These are phyloP conservation scores for Calliopum simillimum DNA, from an alignment of 2,888 invertebrate genomes.

Conservation along the genomic window DNA sequence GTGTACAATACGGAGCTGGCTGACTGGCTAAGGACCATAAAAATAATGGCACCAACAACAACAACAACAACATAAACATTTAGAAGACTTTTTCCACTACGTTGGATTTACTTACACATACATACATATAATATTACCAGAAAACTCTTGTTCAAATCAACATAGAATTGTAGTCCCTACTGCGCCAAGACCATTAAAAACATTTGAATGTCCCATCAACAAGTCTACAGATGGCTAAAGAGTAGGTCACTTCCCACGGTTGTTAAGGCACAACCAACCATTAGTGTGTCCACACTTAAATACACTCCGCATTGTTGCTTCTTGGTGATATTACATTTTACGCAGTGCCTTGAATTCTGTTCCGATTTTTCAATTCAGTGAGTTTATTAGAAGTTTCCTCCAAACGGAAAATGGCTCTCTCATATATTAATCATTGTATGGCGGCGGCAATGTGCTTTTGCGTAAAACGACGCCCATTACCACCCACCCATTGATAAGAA, in stretches of 20 bases:
- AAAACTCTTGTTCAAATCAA: neutral
- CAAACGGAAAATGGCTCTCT: no score
- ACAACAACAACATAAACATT: neutral
- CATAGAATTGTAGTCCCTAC: neutral
- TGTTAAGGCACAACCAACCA: no score
- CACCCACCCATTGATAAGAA: no score
- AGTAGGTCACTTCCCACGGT: neutral
- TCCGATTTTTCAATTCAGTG: conserved; percentile 5
- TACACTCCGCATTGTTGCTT: no score
- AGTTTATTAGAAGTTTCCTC: neutral
- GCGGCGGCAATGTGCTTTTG: no score
- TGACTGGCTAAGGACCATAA: neutral
- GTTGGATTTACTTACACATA: no score
- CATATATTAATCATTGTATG: no score
- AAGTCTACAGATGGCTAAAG: conserved; percentile 8
- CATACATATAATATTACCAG: neutral
- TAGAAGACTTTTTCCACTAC: no score
- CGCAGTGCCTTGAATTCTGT: neutral
- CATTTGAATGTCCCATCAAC: conserved; percentile 16
- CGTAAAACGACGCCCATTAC: no score
- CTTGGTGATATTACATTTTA: no score
- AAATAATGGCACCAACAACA: neutral
- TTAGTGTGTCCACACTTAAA: no score
- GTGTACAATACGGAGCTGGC: no score
- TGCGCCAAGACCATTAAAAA: conserved; percentile 6